Conservation (phyloP, 2,113 vertebrate genomes). For the Nesogale talazaci region DNA sequence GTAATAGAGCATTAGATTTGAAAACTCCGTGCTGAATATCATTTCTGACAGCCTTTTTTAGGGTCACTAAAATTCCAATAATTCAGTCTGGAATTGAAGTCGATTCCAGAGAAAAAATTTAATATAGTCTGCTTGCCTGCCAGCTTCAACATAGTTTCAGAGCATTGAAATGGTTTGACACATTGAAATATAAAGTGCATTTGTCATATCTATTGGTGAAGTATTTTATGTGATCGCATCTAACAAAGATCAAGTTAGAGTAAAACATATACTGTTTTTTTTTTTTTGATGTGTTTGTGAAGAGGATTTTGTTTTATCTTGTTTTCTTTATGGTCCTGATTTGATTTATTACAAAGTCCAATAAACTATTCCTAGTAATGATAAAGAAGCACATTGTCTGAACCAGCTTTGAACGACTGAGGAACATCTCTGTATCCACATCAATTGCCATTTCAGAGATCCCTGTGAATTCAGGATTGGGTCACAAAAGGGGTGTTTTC, state of each 20-base stretch:
- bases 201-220: slow-evolving; percentile 91
- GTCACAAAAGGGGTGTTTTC: slow-evolving; percentile 27
- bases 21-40: slow-evolving; percentile 89
- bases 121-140: slow-evolving; percentile 91
- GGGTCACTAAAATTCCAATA: slow-evolving; percentile 93
- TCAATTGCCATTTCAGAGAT: slow-evolving; percentile 53
- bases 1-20: slow-evolving; percentile 88
- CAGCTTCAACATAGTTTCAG: slow-evolving; percentile 88
- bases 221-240: slow-evolving; percentile 87
- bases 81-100: slow-evolving; percentile 92
- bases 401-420: slow-evolving; percentile 54
- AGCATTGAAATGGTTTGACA: slow-evolving; percentile 91
- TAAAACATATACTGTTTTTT: slow-evolving; percentile 81
- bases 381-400: slow-evolving; percentile 70
- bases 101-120: slow-evolving; percentile 90
- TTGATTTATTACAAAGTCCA: slow-evolving; percentile 71
- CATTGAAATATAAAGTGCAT: slow-evolving; percentile 92
- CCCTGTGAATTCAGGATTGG: not conserved
- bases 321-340: slow-evolving; percentile 69
- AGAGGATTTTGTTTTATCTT: slow-evolving; percentile 78
- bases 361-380: slow-evolving; percentile 76
- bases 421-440: slow-evolving; percentile 54
- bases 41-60: slow-evolving; percentile 91
- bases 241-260: slow-evolving; percentile 87
- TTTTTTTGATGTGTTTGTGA: slow-evolving; percentile 77